phyloP scores from a whole-genome alignment of 2,888 invertebrate genomes.

The Syritta pipiens region DNA sequence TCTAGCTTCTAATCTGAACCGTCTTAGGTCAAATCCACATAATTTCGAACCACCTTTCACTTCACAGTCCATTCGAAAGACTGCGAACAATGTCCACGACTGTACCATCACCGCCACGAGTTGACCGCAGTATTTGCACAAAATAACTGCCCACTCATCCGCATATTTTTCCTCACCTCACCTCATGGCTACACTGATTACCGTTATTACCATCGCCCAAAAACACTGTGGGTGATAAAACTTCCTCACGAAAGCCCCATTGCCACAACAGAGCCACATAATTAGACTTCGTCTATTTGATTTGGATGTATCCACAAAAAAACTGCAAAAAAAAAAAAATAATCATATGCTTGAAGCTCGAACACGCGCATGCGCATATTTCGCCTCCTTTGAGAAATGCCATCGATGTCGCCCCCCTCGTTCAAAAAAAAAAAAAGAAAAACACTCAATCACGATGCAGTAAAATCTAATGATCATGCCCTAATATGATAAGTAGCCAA shows the following conservation, averaged over 20 bases:
- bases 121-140: not conserved
- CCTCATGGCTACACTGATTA: constrained; percentile 1
- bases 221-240: constrained; percentile 25
- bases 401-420: too few relatives aligned
- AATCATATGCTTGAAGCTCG: constrained; percentile 31
- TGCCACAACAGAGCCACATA: constrained; percentile 5
- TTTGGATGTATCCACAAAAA: constrained; percentile 4
- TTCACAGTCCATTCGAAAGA: too few relatives aligned
- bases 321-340: too few relatives aligned
- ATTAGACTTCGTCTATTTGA: constrained; percentile 27
- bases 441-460: constrained; percentile 50
- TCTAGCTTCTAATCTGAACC: too few relatives aligned
- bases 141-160: constrained; percentile 1
- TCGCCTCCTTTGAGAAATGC: too few relatives aligned
- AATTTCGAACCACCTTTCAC: too few relatives aligned
- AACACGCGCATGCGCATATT: too few relatives aligned
- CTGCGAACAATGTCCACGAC: too few relatives aligned
- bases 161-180: not conserved
- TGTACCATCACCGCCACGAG: too few relatives aligned
- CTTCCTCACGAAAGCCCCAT: constrained; percentile 12
- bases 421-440: constrained; percentile 1
- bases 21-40: too few relatives aligned
- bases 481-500: constrained; percentile 57
- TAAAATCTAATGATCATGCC: constrained; percentile 61
- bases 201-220: constrained; percentile 10